Base-by-base conservation (phyloP, 1,140 invertebrate species). In the Eumaeus atala region DNA sequence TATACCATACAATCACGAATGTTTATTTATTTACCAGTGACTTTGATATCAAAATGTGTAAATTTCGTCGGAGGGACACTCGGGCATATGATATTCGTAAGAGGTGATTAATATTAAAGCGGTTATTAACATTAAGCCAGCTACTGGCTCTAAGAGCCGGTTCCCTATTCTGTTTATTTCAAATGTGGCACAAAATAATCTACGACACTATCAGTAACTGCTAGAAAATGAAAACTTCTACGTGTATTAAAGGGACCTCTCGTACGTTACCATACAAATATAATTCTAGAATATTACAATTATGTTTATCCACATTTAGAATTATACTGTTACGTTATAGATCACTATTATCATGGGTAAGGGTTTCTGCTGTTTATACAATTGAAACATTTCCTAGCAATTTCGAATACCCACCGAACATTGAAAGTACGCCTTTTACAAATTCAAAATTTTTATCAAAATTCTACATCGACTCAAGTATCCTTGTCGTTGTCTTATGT, bases 401-500 rank as follows among this genome's bases (percentile, higher is more conserved):
- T 44, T 16, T 14, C 40, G 16, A 44, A 28, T 14, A 16, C 16
- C 12, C 14, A 14, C 7, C 9, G 14, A 14, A 44, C 40, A 9
- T 28, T 28, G 21, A 28, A 28, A 28, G 21, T 28, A 44, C 14
- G 14, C 40, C 40, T 17, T 12, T 34, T 44, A 33, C 68, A 78
- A 77, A 78, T 44, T 33, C 68, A 78, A 77, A 78, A 74, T 62
- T 74, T 72, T 58, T 70, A 74, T 80, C 73, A 70, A 78, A 78
- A 78, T 59, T 71, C 73, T 80, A 80, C 64, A 67, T 72, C 76
- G 70, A 74, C 49, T 67, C 62, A 70, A 71, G 72, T 74, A 62
- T 67, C 64, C 66, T 62, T 72, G 66, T 84, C 78, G 77, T 82
- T 84, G 80, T 84, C 72, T 75, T 69, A 72, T 62, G 65, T 77